phyloP scores from a whole-genome alignment of 2,797 vertebrate species.

The Acipenser ruthenus region DNA sequence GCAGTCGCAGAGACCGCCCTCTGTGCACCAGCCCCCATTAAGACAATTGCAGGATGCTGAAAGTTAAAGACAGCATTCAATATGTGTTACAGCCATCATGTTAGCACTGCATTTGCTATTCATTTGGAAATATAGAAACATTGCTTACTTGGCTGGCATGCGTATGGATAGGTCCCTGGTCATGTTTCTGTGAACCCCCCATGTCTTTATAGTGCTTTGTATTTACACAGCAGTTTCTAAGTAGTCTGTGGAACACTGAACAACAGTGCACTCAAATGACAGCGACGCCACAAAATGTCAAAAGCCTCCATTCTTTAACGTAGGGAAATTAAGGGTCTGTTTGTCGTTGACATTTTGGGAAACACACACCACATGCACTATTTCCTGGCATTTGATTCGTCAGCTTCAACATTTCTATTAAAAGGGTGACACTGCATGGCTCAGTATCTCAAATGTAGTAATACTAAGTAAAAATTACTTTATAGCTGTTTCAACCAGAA shows the following conservation, averaged over 20 bases:
- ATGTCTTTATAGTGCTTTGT: too few species aligned
- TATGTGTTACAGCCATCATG: slow-evolving; percentile 13
- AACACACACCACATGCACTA: slow-evolving; percentile 53
- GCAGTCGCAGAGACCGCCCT: slow-evolving; percentile 86
- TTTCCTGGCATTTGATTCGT: slow-evolving; percentile 22
- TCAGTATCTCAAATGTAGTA: too few species aligned
- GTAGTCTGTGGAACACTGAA: background rate
- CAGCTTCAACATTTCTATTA: too few species aligned
- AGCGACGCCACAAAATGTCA: background rate
- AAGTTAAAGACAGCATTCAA: slow-evolving; percentile 33
- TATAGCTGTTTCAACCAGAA: too few species aligned
- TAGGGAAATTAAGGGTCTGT: too few species aligned
- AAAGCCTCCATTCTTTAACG: background rate
- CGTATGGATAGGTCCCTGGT: too few species aligned
- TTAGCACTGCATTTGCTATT: background rate
- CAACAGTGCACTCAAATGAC: background rate
- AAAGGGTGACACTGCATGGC: too few species aligned
- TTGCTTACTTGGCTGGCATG: too few species aligned
- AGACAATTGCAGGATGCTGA: slow-evolving; percentile 89
- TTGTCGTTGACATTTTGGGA: slow-evolving; percentile 31
- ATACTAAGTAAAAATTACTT: too few species aligned
- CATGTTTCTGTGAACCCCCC: too few species aligned
- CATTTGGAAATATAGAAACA: background rate
- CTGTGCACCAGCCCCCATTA: slow-evolving; percentile 92
- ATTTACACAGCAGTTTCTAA: too few species aligned